Percentiles rank a stretch among this genome's conserved stretches.
phyloP scores from a whole-genome alignment of 2,113 vertebrate genomes.

The Trematomus loennbergii region DNA sequence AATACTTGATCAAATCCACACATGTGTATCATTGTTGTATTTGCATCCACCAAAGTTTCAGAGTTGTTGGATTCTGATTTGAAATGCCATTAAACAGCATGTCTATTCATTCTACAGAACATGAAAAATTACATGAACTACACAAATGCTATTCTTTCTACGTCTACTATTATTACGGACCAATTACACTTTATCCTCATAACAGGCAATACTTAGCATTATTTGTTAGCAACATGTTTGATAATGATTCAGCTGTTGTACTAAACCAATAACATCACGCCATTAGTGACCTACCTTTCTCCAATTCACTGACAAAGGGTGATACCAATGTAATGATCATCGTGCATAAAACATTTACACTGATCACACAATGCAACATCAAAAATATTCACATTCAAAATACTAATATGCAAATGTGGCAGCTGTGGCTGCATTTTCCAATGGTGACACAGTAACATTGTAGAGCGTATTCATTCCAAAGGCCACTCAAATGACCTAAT shows the following conservation, averaged over 20 bases:
- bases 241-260: neutral
- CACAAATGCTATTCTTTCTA: neutral
- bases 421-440: neutral
- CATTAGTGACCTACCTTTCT: neutral
- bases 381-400: neutral
- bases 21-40: neutral
- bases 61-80: neutral
- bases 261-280: neutral
- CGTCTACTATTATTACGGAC: no score
- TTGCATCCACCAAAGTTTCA: neutral
- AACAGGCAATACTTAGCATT: no score
- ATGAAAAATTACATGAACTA: conserved; percentile 1
- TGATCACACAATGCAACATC: conserved; percentile 2
- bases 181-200: no score
- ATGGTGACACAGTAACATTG: no score
- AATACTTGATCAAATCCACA: neutral
- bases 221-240: no score
- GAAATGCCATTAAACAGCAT: neutral
- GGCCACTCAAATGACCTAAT: no score
- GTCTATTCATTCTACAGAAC: neutral
- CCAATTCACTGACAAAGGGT: neutral
- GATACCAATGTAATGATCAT: neutral
- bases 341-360: conserved; percentile 1
- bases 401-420: neutral
- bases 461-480: neutral